These are phyloP conservation scores for Microtus montanus DNA, from an alignment of 2,113 vertebrate genomes.

Conservation along the genomic window DNA sequence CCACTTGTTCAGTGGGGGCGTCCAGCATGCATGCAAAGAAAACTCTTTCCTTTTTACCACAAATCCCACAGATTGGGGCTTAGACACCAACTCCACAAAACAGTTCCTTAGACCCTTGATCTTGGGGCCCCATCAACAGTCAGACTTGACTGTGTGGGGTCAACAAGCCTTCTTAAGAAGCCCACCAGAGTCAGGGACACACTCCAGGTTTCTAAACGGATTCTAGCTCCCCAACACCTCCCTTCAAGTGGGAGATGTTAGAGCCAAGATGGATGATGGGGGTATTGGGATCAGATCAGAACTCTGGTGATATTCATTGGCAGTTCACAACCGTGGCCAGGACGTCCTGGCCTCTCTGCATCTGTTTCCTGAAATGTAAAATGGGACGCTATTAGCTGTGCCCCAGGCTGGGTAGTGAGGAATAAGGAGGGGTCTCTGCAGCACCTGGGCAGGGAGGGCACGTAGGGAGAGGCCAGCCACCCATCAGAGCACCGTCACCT, in stretches of 20 bases:
- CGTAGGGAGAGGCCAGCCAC: neutral
- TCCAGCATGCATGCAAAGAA: rapidly evolving
- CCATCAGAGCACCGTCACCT: neutral
- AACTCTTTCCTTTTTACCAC: neutral
- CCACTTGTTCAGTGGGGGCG: rapidly evolving
- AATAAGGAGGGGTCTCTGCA: rapidly evolving
- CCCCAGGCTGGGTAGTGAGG: neutral
- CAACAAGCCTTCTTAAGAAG: rapidly evolving
- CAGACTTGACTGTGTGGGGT: rapidly evolving
- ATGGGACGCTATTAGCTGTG: rapidly evolving
- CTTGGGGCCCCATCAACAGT: rapidly evolving
- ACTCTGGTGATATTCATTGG: rapidly evolving
- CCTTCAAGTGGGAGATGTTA: rapidly evolving
- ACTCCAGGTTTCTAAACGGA: rapidly evolving
- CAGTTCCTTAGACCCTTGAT: no score
- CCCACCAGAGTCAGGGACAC: rapidly evolving
- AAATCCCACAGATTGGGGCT: neutral
- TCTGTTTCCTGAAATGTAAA: neutral
- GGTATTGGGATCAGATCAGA: rapidly evolving
- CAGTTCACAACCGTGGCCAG: rapidly evolving
- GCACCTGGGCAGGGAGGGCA: rapidly evolving
- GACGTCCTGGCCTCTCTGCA: neutral
- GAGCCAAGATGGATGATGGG: neutral
- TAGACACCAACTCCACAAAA: rapidly evolving
- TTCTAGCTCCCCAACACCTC: rapidly evolving